Evolutionary conservation across 2,888 invertebrate species (phyloP).

Genomic region (Rhamphomyia laevipes): DNA sequence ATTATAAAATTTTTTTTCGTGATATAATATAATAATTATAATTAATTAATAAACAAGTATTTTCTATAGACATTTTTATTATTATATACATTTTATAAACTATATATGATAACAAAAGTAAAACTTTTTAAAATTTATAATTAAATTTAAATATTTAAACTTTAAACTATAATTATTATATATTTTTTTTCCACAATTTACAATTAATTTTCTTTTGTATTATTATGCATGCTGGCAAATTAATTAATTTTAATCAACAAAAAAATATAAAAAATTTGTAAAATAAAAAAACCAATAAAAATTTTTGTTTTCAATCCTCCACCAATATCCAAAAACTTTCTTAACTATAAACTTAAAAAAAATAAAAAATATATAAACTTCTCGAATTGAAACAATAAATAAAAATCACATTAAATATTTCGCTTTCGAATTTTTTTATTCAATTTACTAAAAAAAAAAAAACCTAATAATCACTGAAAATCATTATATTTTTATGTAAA

Average conservation of each 20-base stretch:
- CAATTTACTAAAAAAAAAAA: no score
- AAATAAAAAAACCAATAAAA: no score
- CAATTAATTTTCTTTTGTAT: slow-evolving; percentile 12
- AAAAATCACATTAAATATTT: background rate
- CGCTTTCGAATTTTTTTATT: no score
- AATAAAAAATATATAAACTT: slow-evolving; percentile 7
- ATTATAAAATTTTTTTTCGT: no score
- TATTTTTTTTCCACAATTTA: slow-evolving; percentile 5
- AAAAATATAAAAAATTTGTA: slow-evolving; percentile 2
- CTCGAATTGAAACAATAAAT: slow-evolving; percentile 10
- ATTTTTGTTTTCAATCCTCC: background rate
- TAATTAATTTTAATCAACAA: slow-evolving; percentile 9
- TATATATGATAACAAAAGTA: background rate
- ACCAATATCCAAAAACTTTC: slow-evolving; percentile 13
- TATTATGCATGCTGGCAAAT: slow-evolving; percentile 23
- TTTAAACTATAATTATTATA: background rate
- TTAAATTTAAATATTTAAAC: background rate
- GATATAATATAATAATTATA: background rate
- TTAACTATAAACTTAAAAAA: no score
- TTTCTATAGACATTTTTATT: background rate
- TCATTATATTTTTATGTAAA: no score
- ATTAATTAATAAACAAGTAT: slow-evolving; percentile 3
- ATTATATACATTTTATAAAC: slow-evolving; percentile 12
- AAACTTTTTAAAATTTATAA: background rate
- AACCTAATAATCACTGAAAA: no score